phyloP scores from a whole-genome alignment of 2,888 invertebrate species.

The Helobdella robusta region DNA sequence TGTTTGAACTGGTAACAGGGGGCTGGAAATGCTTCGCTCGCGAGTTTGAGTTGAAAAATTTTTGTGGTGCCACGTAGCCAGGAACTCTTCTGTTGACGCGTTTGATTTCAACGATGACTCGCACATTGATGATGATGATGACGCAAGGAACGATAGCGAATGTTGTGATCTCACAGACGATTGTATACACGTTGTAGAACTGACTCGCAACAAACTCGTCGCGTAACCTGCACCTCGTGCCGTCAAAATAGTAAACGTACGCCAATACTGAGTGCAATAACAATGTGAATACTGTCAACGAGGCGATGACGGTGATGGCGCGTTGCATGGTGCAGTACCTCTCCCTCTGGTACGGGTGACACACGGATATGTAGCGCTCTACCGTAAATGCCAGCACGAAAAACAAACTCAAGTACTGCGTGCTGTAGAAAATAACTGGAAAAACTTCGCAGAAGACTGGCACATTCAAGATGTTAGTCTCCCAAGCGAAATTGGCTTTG shows the following conservation, averaged over 20 bases:
- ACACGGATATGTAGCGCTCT: conserved; percentile 47
- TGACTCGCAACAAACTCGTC: conserved; percentile 29
- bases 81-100: conserved; percentile 28
- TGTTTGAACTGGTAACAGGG: too few relatives aligned
- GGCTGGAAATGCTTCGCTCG: too few relatives aligned
- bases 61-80: background rate
- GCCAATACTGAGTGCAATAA: conserved; percentile 42
- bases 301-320: conserved; percentile 41
- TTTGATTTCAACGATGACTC: conserved; percentile 45
- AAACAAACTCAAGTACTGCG: conserved; percentile 46
- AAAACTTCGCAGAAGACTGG: conserved; percentile 45
- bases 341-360: conserved; percentile 47
- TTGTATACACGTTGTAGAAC: conserved; percentile 44
- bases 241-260: conserved; percentile 41
- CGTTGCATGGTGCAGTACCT: conserved; percentile 42
- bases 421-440: conserved; percentile 42
- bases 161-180: conserved; percentile 44
- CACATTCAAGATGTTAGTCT: conserved; percentile 36
- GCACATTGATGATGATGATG: conserved; percentile 46
- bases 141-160: conserved; percentile 45
- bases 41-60: too few relatives aligned
- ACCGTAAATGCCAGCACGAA: conserved; percentile 48
- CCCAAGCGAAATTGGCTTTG: conserved; percentile 43
- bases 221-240: conserved; percentile 34
- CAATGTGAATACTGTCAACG: conserved; percentile 39